These are phyloP conservation scores for Platypus cylindrus DNA, from an alignment of 2,888 invertebrate species.

Conservation along the genomic window DNA sequence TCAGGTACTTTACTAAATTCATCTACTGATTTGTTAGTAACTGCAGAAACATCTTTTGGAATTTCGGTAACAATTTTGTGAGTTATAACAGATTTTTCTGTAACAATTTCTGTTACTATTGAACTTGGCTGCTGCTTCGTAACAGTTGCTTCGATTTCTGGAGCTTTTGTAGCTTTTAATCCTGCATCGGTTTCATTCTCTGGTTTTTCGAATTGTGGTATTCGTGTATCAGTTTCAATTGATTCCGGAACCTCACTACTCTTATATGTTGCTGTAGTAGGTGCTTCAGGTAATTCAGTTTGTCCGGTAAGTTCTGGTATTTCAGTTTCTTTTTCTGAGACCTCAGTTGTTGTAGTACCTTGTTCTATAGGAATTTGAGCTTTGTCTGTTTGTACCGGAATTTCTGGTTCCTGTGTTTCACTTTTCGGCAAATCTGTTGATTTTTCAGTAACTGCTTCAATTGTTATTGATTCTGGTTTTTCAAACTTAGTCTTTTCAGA, in stretches of 20 bases:
- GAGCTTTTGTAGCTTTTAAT: too few relatives aligned
- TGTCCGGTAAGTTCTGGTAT: not conserved
- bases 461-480: too few relatives aligned
- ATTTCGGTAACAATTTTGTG: not conserved
- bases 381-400: too few relatives aligned
- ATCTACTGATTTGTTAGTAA: slow-evolving; percentile 4
- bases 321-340: slow-evolving; percentile 1
- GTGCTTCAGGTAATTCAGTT: not conserved
- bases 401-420: not conserved
- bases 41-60: not conserved
- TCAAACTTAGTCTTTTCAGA: too few relatives aligned
- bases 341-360: not conserved
- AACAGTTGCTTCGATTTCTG: slow-evolving; percentile 9
- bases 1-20: not conserved
- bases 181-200: not conserved
- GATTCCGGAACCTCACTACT: not conserved
- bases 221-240: not conserved
- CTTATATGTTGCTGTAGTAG: slow-evolving; percentile 1
- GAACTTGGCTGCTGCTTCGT: not conserved
- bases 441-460: slow-evolving; percentile 4
- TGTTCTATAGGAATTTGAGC: not conserved
- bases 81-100: slow-evolving; percentile 10
- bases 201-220: not conserved
- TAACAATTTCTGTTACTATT: slow-evolving; percentile 7
- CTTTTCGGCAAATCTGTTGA: too few relatives aligned